These are phyloP conservation scores for Drosophila kuntzei DNA, from an alignment of 2,888 invertebrate genomes.

Conservation along the genomic window DNA sequence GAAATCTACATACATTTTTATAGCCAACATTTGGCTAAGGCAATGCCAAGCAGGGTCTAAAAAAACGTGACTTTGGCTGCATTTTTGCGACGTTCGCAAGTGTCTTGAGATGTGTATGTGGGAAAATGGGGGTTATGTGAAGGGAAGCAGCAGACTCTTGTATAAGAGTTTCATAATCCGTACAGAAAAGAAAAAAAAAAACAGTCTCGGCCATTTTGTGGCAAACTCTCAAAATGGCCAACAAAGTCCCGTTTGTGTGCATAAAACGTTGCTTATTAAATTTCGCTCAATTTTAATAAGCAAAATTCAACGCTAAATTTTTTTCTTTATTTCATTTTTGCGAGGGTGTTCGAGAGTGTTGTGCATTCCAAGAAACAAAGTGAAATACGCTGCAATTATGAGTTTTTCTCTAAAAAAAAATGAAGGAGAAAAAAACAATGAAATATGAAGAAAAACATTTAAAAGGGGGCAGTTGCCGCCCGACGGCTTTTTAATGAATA, in stretches of 20 bases:
- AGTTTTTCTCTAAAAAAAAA: constrained; percentile 31
- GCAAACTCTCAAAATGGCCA: constrained; percentile 59
- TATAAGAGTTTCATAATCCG: constrained; percentile 75
- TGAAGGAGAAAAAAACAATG: constrained; percentile 8
- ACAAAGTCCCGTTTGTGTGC: constrained; percentile 57
- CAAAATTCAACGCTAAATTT: constrained; percentile 47
- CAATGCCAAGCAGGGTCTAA: constrained; percentile 18
- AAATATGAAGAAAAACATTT: constrained; percentile 14
- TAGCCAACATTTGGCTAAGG: constrained; percentile 50
- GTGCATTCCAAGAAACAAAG: constrained; percentile 60
- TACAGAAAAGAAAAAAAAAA: constrained; percentile 13
- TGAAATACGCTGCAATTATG: constrained; percentile 64
- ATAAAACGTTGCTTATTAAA: constrained; percentile 78
- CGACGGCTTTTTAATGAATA: constrained; percentile 76
- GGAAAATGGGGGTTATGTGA: background rate
- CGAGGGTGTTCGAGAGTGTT: constrained; percentile 15
- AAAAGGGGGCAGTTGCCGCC: constrained; percentile 39
- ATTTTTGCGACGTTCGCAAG: constrained; percentile 57
- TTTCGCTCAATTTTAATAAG: constrained; percentile 79
- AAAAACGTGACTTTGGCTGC: constrained; percentile 77
- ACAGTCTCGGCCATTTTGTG: constrained; percentile 72
- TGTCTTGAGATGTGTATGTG: constrained; percentile 10
- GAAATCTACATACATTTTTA: constrained; percentile 38
- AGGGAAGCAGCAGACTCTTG: constrained; percentile 47
- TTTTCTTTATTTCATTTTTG: constrained; percentile 14